phyloP scores from a whole-genome alignment of 2,113 vertebrate species.

The Athene cunicularia region DNA sequence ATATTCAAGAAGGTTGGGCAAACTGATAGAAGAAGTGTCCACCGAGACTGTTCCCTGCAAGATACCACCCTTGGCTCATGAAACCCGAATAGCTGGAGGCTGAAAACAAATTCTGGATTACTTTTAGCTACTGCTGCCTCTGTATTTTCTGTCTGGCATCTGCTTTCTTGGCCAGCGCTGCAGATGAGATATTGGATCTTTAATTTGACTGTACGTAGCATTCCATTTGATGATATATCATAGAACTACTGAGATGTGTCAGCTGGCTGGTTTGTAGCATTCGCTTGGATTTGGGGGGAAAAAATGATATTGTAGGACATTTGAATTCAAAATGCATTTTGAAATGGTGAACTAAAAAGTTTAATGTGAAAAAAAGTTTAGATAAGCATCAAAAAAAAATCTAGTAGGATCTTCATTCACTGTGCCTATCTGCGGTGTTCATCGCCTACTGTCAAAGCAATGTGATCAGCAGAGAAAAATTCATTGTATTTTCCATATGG shows the following conservation, averaged over 20 bases:
- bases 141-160: neutral
- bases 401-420: neutral
- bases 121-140: neutral
- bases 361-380: neutral
- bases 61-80: neutral
- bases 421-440: neutral
- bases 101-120: neutral
- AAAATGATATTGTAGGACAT: neutral
- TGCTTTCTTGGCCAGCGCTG: neutral
- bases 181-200: neutral
- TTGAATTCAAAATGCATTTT: neutral
- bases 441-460: neutral
- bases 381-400: neutral
- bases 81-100: neutral
- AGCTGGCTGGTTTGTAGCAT: neutral
- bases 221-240: neutral
- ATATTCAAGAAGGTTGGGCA: neutral
- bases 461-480: neutral
- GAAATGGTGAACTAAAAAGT: neutral
- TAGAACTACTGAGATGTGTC: neutral
- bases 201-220: neutral
- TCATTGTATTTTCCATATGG: slow-evolving; percentile 19
- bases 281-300: fast-evolving
- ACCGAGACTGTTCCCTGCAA: neutral
- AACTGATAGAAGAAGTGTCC: neutral